Percentiles rank a stretch among this genome's conserved stretches.
phyloP scores from a whole-genome alignment of 92 coral and sea anemone genomes.

The Phenganax marumi region DNA sequence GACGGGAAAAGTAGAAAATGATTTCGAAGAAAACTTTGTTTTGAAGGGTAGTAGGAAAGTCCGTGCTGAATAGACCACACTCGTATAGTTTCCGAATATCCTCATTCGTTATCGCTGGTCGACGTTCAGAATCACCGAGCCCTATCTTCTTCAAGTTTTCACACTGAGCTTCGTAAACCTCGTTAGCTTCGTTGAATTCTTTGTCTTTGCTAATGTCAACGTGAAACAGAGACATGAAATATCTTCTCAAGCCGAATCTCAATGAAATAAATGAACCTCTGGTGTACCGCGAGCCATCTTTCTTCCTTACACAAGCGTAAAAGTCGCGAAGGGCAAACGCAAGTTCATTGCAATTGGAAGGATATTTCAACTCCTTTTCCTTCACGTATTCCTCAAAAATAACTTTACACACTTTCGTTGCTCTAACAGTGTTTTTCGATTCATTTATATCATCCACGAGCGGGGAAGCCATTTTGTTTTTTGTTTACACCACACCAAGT shows the following conservation, averaged over 20 bases:
- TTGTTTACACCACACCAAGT: too few species aligned
- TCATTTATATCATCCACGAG: slow-evolving; percentile 21
- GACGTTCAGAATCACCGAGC: slow-evolving; percentile 34
- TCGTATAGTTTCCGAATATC: slow-evolving; percentile 37
- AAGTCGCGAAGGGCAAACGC: slow-evolving; percentile 34
- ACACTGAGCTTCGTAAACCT: slow-evolving; percentile 33
- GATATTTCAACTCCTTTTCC: slow-evolving; percentile 43
- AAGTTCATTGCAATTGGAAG: slow-evolving; percentile 33
- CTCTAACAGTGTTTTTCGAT: slow-evolving; percentile 35
- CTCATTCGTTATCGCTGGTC: slow-evolving; percentile 34
- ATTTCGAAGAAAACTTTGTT: slow-evolving; percentile 46
- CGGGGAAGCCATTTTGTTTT: slow-evolving; percentile 15
- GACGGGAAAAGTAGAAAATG: slow-evolving; percentile 25
- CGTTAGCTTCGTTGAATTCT: slow-evolving; percentile 34
- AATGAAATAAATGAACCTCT: slow-evolving; percentile 32
- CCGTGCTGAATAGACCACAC: slow-evolving; percentile 42
- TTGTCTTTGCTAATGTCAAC: slow-evolving; percentile 35
- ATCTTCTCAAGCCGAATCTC: slow-evolving; percentile 30
- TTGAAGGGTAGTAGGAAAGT: slow-evolving; percentile 28
- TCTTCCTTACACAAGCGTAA: slow-evolving; percentile 44
- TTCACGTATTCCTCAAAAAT: slow-evolving; percentile 42
- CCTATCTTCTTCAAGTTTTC: slow-evolving; percentile 22
- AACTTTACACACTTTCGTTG: slow-evolving; percentile 35
- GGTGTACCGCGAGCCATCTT: slow-evolving; percentile 30
- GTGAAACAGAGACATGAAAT: slow-evolving; percentile 14